Percentiles rank a stretch among this genome's conserved stretches.
These are phyloP conservation scores for Propithecus coquereli DNA, from an alignment of 2,113 vertebrate genomes.

Conservation along the genomic window DNA sequence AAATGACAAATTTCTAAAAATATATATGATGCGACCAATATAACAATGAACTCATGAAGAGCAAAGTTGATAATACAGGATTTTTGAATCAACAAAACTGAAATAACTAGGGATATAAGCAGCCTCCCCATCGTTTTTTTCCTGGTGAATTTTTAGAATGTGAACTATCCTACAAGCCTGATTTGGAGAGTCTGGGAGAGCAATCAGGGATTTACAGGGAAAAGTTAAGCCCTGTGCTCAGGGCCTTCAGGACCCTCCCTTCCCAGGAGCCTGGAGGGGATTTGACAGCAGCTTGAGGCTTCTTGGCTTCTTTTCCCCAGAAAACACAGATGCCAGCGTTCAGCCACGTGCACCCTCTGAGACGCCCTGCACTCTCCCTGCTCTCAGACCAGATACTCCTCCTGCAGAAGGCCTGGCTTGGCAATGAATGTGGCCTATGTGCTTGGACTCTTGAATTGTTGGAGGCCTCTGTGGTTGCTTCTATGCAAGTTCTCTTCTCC, in stretches of 20 bases:
- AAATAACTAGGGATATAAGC: neutral
- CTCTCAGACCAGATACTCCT: too few relatives aligned
- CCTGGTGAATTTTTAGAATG: neutral
- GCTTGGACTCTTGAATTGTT: too few relatives aligned
- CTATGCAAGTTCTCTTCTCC: fast-evolving
- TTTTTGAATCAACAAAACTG: neutral
- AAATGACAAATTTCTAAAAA: neutral
- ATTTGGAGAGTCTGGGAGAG: neutral
- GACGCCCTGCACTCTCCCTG: fast-evolving
- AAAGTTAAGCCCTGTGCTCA: fast-evolving
- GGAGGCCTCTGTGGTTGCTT: fast-evolving
- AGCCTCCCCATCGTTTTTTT: neutral
- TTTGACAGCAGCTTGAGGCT: neutral
- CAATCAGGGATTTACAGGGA: neutral
- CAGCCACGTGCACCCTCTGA: neutral
- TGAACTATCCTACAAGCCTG: neutral
- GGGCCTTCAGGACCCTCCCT: neutral
- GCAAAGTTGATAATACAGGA: neutral
- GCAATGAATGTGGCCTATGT: too few relatives aligned
- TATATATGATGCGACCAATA: neutral
- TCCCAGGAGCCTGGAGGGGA: too few relatives aligned
- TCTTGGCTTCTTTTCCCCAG: neutral
- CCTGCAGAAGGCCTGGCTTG: neutral
- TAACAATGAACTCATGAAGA: neutral
- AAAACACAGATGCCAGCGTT: neutral